A percentile compares a stretch with the other conserved stretches of the same genome.
Conservation (phyloP, 2,797 vertebrate species). For the Neomorphus geoffroyi region DNA sequence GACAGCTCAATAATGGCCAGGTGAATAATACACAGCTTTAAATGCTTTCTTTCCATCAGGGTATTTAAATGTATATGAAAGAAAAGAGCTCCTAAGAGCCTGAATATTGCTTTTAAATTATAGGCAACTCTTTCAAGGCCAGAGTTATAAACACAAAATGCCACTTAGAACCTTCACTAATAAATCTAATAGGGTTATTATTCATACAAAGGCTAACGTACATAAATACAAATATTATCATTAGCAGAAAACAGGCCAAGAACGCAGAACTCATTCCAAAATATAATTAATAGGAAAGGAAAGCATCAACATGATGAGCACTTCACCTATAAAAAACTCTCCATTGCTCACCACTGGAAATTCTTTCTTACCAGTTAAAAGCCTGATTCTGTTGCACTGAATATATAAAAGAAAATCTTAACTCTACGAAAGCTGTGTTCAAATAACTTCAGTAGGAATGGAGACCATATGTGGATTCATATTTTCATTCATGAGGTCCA, state of each 20-base stretch:
- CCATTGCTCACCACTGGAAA: neutral
- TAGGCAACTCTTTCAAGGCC: neutral
- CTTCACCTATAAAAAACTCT: neutral
- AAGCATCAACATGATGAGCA: neutral
- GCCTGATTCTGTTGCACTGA: neutral
- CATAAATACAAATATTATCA: neutral
- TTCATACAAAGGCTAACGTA: neutral
- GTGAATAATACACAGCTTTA: slow-evolving; percentile 19
- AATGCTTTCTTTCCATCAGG: neutral
- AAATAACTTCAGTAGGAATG: neutral
- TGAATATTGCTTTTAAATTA: slow-evolving; percentile 29
- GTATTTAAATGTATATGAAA: slow-evolving; percentile 17
- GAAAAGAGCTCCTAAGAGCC: neutral
- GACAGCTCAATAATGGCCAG: neutral
- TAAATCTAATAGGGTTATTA: neutral
- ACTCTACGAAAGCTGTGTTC: neutral
- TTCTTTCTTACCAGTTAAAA: neutral
- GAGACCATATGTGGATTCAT: neutral
- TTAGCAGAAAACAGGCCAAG: neutral
- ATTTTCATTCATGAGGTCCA: neutral
- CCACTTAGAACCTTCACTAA: neutral
- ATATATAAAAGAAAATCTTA: neutral
- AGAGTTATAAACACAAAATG: neutral
- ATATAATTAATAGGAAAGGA: neutral
- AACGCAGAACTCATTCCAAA: neutral